Conservation (phyloP, 2,888 invertebrate genomes). For the Lumbricus terrestris region DNA sequence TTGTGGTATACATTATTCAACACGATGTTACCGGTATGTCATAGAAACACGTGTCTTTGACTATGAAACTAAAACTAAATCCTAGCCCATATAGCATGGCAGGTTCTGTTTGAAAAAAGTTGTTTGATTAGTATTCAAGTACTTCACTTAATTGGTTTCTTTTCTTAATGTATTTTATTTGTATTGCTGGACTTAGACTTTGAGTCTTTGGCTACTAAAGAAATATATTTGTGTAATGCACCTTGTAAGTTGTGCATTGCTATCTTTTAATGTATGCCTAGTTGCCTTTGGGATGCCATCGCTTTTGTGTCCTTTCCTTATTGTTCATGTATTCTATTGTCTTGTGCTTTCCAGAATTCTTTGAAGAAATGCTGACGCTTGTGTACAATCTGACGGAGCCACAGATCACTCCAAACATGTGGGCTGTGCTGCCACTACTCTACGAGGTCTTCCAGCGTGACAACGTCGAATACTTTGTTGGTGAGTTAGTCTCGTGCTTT, state of each 20-base stretch:
- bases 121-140: too few relatives aligned
- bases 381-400: conserved; percentile 87
- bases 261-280: background rate
- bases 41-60: background rate
- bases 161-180: background rate
- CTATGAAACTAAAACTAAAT: background rate
- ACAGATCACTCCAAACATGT: conserved; percentile 87
- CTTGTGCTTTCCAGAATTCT: conserved; percentile 75
- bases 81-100: too few relatives aligned
- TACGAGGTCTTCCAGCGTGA: conserved; percentile 83
- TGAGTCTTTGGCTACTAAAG: background rate
- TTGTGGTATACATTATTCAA: conserved; percentile 68
- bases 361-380: conserved; percentile 91
- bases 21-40: conserved; percentile 79
- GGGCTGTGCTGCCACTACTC: conserved; percentile 80
- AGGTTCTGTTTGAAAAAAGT: too few relatives aligned
- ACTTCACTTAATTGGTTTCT: background rate
- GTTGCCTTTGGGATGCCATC: background rate
- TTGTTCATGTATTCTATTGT: background rate
- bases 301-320: background rate
- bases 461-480: conserved; percentile 84
- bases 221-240: background rate
- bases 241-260: background rate
- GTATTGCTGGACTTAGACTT: background rate
- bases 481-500: conserved; percentile 41